Percentiles rank a stretch among this genome's conserved stretches.
phyloP scores from a whole-genome alignment of 2,797 vertebrate genomes.

The Loriculus beryllinus region DNA sequence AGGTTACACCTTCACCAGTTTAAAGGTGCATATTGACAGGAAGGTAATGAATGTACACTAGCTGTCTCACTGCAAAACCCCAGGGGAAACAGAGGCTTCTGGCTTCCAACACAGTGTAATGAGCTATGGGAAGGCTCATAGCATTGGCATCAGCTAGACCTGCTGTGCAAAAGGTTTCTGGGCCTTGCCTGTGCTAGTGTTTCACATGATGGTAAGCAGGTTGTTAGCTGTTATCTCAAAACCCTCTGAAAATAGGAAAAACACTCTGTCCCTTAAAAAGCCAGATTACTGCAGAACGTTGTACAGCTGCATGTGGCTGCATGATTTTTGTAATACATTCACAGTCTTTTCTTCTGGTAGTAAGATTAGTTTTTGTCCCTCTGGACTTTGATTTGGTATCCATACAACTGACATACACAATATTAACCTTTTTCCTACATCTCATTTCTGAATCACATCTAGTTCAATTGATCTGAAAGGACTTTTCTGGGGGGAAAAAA shows the following conservation, averaged over 20 bases:
- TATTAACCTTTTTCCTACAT: background rate
- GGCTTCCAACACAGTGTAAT: background rate
- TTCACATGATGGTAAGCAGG: background rate
- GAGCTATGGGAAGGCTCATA: background rate
- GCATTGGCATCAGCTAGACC: background rate
- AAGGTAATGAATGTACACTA: background rate
- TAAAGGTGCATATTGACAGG: background rate
- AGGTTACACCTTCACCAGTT: background rate
- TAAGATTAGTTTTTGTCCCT: background rate
- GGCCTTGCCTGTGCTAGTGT: background rate
- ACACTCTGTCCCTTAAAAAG: background rate
- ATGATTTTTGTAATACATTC: background rate
- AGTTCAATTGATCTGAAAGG: background rate
- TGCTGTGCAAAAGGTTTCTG: background rate
- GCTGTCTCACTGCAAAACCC: background rate
- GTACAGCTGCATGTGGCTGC: rapidly evolving
- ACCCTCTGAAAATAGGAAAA: background rate
- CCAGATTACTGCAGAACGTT: background rate
- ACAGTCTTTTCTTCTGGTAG: background rate
- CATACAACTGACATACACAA: background rate
- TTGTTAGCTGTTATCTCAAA: background rate
- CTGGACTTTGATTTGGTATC: background rate
- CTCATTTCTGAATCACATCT: background rate
- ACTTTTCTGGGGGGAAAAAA: background rate
- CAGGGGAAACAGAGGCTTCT: background rate